phyloP scores from a whole-genome alignment of 2,113 vertebrate genomes.

The Progne subis region DNA sequence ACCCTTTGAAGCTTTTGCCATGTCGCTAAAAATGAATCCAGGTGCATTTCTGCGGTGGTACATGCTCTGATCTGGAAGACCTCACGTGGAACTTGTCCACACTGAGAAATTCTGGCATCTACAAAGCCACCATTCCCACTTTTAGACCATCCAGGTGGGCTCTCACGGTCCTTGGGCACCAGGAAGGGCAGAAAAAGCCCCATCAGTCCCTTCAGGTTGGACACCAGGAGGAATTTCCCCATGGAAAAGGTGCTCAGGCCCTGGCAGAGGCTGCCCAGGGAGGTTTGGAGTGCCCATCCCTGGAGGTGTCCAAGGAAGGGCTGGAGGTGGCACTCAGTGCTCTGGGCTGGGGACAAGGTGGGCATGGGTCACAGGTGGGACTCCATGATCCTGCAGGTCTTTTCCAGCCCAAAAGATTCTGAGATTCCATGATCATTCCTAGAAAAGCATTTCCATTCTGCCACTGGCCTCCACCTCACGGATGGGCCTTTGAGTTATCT shows the following conservation, averaged over 20 bases:
- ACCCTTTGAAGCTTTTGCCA: not conserved
- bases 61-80: not conserved
- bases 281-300: not conserved
- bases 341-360: not conserved
- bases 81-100: not conserved
- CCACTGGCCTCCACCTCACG: not conserved
- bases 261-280: not conserved
- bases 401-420: not conserved
- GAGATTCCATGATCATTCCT: not conserved
- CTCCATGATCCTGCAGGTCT: fast-evolving
- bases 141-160: not conserved
- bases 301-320: fast-evolving
- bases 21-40: not conserved
- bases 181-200: not conserved
- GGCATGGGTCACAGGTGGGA: fast-evolving
- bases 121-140: not conserved
- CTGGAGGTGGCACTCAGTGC: not conserved
- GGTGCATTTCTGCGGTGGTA: not conserved
- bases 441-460: not conserved
- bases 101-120: not conserved
- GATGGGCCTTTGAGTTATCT: not conserved
- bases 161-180: not conserved
- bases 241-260: not conserved
- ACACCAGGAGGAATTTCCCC: fast-evolving
- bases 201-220: not conserved